A percentile compares a stretch with the other conserved stretches of the same genome.
phyloP scores from a whole-genome alignment of 2,113 vertebrate species.

The Glaucomys volans region DNA sequence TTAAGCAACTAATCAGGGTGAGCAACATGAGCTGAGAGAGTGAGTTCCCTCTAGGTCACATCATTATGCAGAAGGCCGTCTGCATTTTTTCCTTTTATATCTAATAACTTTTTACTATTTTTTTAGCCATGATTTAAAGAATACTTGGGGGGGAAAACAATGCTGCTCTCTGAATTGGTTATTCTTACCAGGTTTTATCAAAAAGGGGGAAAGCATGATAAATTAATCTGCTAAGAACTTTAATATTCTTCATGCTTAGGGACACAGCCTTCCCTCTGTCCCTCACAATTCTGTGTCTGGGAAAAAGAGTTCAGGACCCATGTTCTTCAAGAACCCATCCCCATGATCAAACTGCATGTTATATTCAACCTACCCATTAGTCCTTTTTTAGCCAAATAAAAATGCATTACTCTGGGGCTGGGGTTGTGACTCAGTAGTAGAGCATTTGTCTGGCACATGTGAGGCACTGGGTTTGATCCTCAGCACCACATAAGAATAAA shows the following conservation, averaged over 20 bases:
- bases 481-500: no score
- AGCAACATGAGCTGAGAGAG: slow-evolving; percentile 70
- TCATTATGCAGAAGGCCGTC: neutral
- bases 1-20: slow-evolving; percentile 88
- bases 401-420: neutral
- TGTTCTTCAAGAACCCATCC: neutral
- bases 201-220: neutral
- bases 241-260: neutral
- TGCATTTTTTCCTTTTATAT: neutral
- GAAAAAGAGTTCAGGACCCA: neutral
- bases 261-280: neutral
- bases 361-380: neutral
- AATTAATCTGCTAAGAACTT: neutral
- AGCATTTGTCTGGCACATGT: no score
- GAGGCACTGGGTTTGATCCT: no score
- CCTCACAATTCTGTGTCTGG: neutral
- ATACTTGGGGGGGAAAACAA: neutral
- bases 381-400: neutral
- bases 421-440: no score
- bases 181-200: neutral
- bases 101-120: neutral
- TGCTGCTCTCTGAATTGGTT: neutral
- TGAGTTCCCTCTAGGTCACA: slow-evolving; percentile 80
- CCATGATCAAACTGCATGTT: neutral
- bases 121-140: neutral